Evolutionary conservation across 2,797 vertebrate species (phyloP).

Genomic region (Rhadinocentrus ornatus): DNA sequence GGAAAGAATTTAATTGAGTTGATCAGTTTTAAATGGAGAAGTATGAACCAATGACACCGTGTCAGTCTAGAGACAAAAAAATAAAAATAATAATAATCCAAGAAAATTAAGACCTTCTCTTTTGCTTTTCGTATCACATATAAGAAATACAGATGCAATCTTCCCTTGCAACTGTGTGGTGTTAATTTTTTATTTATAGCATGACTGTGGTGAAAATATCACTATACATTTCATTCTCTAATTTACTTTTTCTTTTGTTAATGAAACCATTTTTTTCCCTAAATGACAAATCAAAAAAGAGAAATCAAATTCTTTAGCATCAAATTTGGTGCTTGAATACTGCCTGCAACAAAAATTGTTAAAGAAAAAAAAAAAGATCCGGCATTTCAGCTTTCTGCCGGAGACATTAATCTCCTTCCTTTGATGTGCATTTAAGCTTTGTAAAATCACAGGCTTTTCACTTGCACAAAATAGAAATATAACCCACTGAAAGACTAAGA

Average conservation of each 20-base stretch:
- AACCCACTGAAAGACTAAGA: not conserved
- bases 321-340: not conserved
- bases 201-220: not conserved
- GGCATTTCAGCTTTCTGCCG: not conserved
- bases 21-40: not conserved
- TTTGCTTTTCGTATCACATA: not conserved
- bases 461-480: not conserved
- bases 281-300: not conserved
- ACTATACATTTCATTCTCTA: not conserved
- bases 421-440: not conserved
- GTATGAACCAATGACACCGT: not conserved
- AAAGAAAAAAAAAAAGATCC: not conserved
- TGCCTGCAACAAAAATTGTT: not conserved
- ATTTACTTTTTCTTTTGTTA: not conserved
- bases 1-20: too few relatives aligned
- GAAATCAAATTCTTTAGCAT: not conserved
- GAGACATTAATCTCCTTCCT: not conserved
- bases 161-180: not conserved
- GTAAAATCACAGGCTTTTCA: not conserved
- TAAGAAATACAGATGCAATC: not conserved
- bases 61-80: not conserved
- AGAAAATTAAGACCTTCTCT: not conserved
- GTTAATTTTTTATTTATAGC: not conserved
- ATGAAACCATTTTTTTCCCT: not conserved
- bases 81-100: not conserved